phyloP scores from a whole-genome alignment of 1,140 invertebrate species.

The Dufourea novaeangliae region DNA sequence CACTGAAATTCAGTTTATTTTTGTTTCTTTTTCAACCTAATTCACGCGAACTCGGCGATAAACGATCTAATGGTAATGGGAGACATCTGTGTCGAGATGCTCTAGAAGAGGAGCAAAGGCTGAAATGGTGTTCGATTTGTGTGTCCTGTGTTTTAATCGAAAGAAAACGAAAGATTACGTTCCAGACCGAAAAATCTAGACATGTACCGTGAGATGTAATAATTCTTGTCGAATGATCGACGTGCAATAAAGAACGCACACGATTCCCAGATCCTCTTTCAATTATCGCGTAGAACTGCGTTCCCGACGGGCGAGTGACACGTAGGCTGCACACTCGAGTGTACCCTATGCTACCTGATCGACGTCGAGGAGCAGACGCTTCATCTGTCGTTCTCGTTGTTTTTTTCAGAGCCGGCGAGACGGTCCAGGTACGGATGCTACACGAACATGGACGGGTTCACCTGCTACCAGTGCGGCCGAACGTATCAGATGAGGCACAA shows the following conservation, averaged over 20 bases:
- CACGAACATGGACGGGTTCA: slow-evolving; percentile 56
- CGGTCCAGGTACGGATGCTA: neutral
- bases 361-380: neutral
- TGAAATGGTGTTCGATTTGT: no score
- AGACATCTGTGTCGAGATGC: no score
- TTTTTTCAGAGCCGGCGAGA: slow-evolving; percentile 51
- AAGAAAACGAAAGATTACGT: neutral
- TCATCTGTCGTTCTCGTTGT: slow-evolving; percentile 36
- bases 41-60: no score
- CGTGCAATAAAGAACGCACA: slow-evolving; percentile 9
- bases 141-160: neutral
- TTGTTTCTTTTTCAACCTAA: no score
- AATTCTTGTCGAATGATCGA: neutral
- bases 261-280: neutral
- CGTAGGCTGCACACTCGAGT: neutral
- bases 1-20: no score
- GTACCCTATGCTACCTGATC: neutral
- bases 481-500: slow-evolving; percentile 78
- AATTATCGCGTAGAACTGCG: neutral
- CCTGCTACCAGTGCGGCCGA: slow-evolving; percentile 77
- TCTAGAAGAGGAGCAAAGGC: no score
- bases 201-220: neutral
- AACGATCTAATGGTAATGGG: no score
- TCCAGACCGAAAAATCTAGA: no score
- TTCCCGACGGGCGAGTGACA: neutral